Base-by-base conservation (phyloP, 2,113 vertebrate species). In the Sprattus sprattus region DNA sequence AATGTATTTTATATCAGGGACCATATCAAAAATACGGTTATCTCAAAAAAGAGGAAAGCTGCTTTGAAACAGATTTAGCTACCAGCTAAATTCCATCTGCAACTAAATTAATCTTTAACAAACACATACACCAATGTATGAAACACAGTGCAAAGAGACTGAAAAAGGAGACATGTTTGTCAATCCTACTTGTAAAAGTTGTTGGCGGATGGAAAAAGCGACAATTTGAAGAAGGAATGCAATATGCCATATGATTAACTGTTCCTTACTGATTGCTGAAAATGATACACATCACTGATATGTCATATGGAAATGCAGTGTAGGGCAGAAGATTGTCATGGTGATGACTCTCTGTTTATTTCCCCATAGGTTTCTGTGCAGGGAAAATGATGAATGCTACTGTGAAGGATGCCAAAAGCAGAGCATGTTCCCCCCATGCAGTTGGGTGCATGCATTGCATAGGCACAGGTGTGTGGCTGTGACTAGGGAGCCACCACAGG, bases 291-390 rank as follows among this genome's bases (percentile, higher is more conserved):
- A 78, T 78, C 71, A 78, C 28, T 39, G 11, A 16, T 13, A 78
- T 32, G 71, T 16, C 3, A 39, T 32, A 71, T 78, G 25, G 71
- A 78, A 78, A 39, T 78, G 71, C 71, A 39, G 71, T 44, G 10
- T 28, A 39, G 25, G 25, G 71, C 25, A 44, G 71, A 39, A 67
- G 9, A 67, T 67, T 67, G n/a, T 32, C 25, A 78, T 78, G 71
- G 39, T 78, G 39, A 78, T 78, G 71, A 78, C 39, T 18, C 67
- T 75, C 25, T 78, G 28, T 39, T 78, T 78, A 78, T 78, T 39
- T 78, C 25, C 0, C 32, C 28, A 39, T 11, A 39, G 16, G 32
- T 15, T 67, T 67, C 60, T 9, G 60, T n/a, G 32, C 47, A 71
- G 15, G 25, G 32, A 78, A 15, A 78, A 75, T 2, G n/a, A 25